A percentile compares a stretch with the other conserved stretches of the same genome.
Conservation (phyloP, 2,888 invertebrate genomes). For the Agrochola circellaris region DNA sequence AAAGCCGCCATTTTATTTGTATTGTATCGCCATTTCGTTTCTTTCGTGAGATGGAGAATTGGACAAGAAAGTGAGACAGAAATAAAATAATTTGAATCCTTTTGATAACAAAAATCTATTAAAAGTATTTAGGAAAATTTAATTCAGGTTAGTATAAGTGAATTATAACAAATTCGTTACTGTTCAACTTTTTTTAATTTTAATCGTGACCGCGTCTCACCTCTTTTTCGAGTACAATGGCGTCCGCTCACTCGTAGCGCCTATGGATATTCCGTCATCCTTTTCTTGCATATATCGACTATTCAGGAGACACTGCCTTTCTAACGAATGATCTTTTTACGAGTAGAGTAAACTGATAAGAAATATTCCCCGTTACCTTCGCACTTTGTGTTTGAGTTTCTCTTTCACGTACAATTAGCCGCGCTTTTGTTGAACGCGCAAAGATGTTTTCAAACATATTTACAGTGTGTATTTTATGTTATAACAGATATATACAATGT, state of each 20-base stretch:
- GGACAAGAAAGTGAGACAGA: slow-evolving; percentile 89
- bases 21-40: slow-evolving; percentile 91
- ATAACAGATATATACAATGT: slow-evolving; percentile 70
- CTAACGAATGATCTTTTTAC: slow-evolving; percentile 89
- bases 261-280: slow-evolving; percentile 89
- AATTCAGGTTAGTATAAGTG: slow-evolving; percentile 63
- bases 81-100: slow-evolving; percentile 81
- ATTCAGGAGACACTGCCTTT: slow-evolving; percentile 87
- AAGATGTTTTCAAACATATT: slow-evolving; percentile 62
- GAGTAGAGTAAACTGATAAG: slow-evolving; percentile 89
- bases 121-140: slow-evolving; percentile 36
- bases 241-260: slow-evolving; percentile 87
- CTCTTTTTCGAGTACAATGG: slow-evolving; percentile 83
- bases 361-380: slow-evolving; percentile 89
- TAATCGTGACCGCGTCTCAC: slow-evolving; percentile 72
- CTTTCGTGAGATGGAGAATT: slow-evolving; percentile 89
- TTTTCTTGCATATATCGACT: slow-evolving; percentile 90
- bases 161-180: slow-evolving; percentile 25
- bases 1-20: slow-evolving; percentile 85
- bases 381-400: slow-evolving; percentile 87
- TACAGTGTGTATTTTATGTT: slow-evolving; percentile 63
- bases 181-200: slow-evolving; percentile 35
- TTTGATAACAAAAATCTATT: slow-evolving; percentile 40
- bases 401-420: slow-evolving; percentile 84
- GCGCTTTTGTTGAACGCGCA: slow-evolving; percentile 81